A percentile compares a stretch with the other conserved stretches of the same genome.
Evolutionary conservation across 2,888 invertebrate genomes (phyloP).

Genomic region (Synergus itoensis): DNA sequence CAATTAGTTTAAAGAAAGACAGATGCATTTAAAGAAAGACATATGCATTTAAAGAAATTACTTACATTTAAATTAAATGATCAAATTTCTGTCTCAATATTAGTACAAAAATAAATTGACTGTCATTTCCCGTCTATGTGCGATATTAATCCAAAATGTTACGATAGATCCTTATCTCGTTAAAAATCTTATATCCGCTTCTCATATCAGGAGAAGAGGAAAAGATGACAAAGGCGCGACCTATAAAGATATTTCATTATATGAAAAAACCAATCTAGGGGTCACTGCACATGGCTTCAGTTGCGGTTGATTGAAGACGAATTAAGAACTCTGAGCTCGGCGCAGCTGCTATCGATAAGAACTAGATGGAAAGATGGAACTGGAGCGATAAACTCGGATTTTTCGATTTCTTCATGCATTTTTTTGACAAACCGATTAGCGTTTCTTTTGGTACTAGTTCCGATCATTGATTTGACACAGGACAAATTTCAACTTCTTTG

Average conservation of each 20-base stretch:
- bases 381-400: constrained; percentile 1
- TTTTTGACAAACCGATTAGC: constrained; percentile 13
- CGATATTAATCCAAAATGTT: background rate
- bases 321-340: constrained; percentile 19
- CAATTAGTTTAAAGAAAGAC: background rate
- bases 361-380: background rate
- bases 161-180: background rate
- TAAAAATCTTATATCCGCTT: constrained; percentile 1
- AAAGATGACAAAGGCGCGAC: constrained; percentile 6
- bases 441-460: background rate
- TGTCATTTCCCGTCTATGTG: constrained; percentile 5
- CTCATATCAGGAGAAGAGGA: constrained; percentile 4
- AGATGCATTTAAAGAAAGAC: background rate
- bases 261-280: constrained; percentile 22
- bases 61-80: background rate
- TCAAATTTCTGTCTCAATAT: too few relatives aligned
- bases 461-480: background rate
- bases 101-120: background rate
- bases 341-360: constrained; percentile 30
- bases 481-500: background rate
- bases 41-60: background rate
- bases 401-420: constrained; percentile 17
- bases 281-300: constrained; percentile 32
- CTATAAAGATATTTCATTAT: constrained; percentile 23
- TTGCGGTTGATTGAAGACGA: constrained; percentile 36